Percentiles rank a stretch among this genome's conserved stretches.
Evolutionary conservation across 1,140 invertebrate genomes (phyloP).

Genomic region (Scylla paramamosain): DNA sequence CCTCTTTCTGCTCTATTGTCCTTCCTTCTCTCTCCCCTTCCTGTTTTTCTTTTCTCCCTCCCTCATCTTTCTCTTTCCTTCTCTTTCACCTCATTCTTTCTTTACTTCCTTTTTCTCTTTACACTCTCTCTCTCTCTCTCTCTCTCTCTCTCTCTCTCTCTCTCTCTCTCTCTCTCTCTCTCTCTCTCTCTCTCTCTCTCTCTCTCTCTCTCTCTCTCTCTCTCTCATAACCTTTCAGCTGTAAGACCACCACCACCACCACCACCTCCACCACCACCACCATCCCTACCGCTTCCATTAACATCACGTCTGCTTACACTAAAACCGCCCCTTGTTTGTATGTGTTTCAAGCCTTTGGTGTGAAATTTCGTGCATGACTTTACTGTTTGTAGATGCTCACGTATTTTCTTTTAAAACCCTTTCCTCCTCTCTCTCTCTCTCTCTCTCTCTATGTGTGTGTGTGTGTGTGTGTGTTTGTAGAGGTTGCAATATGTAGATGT

Average conservation of each 20-base stretch:
- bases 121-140: not conserved
- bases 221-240: too few species aligned
- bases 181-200: not conserved
- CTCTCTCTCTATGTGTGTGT: too few species aligned
- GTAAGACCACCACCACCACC: too few species aligned
- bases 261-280: too few species aligned
- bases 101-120: not conserved
- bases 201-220: too few species aligned
- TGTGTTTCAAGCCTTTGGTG: not conserved
- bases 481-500: too few species aligned
- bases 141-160: not conserved
- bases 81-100: not conserved
- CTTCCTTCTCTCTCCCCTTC: not conserved
- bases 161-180: not conserved
- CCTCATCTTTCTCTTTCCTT: not conserved
- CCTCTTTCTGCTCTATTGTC: not conserved
- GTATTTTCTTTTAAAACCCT: not conserved
- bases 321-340: not conserved
- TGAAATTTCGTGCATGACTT: not conserved
- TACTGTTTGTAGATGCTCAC: not conserved
- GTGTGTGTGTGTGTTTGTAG: not conserved
- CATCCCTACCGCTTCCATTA: not conserved
- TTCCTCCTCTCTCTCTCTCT: not conserved
- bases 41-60: not conserved
- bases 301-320: slow-evolving; percentile 3